phyloP scores from a whole-genome alignment of 1,140 invertebrate genomes.

The Drosophila gunungcola region DNA sequence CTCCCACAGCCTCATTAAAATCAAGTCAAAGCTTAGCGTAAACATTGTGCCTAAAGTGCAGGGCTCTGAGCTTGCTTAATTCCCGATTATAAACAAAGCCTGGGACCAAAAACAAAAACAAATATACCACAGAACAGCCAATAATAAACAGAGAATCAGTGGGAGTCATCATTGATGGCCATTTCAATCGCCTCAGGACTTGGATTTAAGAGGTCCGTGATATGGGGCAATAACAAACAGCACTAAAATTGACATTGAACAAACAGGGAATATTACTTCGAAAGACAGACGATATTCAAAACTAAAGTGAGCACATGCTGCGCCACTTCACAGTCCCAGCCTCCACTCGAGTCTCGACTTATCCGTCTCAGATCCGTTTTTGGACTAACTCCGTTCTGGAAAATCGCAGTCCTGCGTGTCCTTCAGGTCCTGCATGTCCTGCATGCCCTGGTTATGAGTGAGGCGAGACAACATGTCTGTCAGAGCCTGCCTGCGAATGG shows the following conservation, averaged over 20 bases:
- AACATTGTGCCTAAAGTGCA: constrained; percentile 38
- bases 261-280: constrained; percentile 63
- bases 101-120: constrained; percentile 52
- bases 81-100: constrained; percentile 64
- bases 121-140: constrained; percentile 54
- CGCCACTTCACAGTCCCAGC: constrained; percentile 52
- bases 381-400: constrained; percentile 4
- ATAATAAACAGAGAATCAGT: constrained; percentile 53
- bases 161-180: constrained; percentile 25
- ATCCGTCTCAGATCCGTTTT: constrained; percentile 29
- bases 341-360: constrained; percentile 17
- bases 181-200: neutral
- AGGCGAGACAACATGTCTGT: constrained; percentile 72
- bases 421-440: constrained; percentile 10
- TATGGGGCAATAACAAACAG: constrained; percentile 27
- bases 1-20: constrained; percentile 24
- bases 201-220: neutral
- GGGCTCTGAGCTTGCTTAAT: constrained; percentile 24
- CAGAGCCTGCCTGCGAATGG: constrained; percentile 45
- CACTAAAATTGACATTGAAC: constrained; percentile 72
- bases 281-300: constrained; percentile 51
- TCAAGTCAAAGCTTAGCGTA: constrained; percentile 24
- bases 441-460: constrained; percentile 20
- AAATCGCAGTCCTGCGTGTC: constrained; percentile 18
- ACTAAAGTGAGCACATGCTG: constrained; percentile 77